These are phyloP conservation scores for Listronotus bonariensis DNA, from an alignment of 1,140 invertebrate genomes.

Conservation along the genomic window DNA sequence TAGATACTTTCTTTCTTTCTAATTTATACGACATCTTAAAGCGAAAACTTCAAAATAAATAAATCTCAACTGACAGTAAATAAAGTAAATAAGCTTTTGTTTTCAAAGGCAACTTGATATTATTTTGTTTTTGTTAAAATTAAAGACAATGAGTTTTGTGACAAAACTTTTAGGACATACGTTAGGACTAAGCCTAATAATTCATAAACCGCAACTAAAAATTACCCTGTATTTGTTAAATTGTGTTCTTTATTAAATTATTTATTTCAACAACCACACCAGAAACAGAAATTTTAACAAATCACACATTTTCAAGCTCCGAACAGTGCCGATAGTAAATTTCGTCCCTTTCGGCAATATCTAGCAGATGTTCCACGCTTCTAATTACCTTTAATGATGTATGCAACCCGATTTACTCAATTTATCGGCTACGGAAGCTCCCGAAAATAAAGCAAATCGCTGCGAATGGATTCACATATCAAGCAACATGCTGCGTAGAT, in stretches of 20 bases:
- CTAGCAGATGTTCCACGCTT: conserved; percentile 26
- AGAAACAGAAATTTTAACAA: conserved; percentile 4
- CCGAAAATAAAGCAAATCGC: conserved; percentile 40
- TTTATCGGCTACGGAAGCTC: conserved; percentile 33
- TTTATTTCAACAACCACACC: conserved; percentile 1
- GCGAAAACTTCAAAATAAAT: too few relatives aligned
- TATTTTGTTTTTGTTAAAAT: too few relatives aligned
- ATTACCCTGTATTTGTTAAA: not conserved
- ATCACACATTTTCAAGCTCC: conserved; percentile 14
- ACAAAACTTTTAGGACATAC: too few relatives aligned
- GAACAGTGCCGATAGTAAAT: conserved; percentile 26
- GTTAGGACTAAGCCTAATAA: too few relatives aligned
- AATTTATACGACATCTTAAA: too few relatives aligned
- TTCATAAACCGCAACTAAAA: too few relatives aligned
- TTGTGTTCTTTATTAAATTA: not conserved
- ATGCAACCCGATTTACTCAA: conserved; percentile 37
- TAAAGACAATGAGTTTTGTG: too few relatives aligned
- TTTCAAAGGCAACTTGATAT: too few relatives aligned
- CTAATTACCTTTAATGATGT: conserved; percentile 41
- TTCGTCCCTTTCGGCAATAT: conserved; percentile 23
- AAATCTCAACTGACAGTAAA: too few relatives aligned
- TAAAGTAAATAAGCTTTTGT: too few relatives aligned
- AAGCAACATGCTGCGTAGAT: conserved; percentile 37
- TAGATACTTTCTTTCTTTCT: too few relatives aligned
- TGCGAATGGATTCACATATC: conserved; percentile 40